Evolutionary conservation across 2,888 invertebrate genomes (phyloP), one percentile per base, ranked within the genome.

Genomic region (Mythimna pallens): DNA sequence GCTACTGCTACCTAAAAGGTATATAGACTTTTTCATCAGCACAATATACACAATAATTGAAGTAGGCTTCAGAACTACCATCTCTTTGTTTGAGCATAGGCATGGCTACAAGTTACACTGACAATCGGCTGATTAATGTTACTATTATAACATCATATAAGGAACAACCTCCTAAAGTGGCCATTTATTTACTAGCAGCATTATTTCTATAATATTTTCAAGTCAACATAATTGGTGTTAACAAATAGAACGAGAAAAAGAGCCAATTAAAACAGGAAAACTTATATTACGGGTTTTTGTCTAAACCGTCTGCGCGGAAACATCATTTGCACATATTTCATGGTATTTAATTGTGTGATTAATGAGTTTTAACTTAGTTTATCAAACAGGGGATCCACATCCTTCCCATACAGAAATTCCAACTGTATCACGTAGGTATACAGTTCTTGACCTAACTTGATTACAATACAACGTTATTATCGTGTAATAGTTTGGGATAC

Each of bases 261-360:
- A 62, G n/a, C 59, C 52, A 65, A 74, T 69, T 75, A 58, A 58
- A 75, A 75, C 82, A 78, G 82, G 82, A 73, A 78, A 78, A 70
- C 43, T 80, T 62, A 72, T 75, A 83, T 78, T 80, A 65, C 52
- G 65, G 52, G 63, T 73, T 66, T 78, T 75, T 80, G 82, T 78
- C 68, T 64, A 65, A 54, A 36, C 64, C 55, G 69, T 47, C 58
- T 78, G 69, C 68, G 64, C 73, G 77, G 68, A 76, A 79, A 84
- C 76, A 68, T 76, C 63, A 80, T 83, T 81, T 77, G 71, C 73
- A 78, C 80, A 73, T 79, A 85, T 85, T 84, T 77, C 75, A 84
- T 81, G 81, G 80, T 79, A 76, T 82, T 81, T 79, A 85, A 82
- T 79, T 76, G 76, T 66, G 70, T 81, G 73, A 83, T 81, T 84